Evolutionary conservation across 2,797 vertebrate genomes (phyloP).

Genomic region (Agapornis canus): DNA sequence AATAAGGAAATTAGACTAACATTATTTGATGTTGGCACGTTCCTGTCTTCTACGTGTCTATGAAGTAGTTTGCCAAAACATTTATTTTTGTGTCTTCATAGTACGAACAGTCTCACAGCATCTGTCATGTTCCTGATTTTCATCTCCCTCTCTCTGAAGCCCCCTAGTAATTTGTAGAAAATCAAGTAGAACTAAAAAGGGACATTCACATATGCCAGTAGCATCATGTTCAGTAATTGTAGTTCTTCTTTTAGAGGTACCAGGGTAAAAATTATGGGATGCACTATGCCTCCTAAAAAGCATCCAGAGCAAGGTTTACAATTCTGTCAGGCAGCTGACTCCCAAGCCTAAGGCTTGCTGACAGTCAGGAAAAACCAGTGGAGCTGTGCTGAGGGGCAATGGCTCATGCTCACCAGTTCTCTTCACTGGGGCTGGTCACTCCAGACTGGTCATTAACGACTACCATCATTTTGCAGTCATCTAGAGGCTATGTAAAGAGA

Average conservation of each 20-base stretch:
- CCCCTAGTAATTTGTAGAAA: neutral
- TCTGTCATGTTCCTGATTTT: constrained; percentile 17
- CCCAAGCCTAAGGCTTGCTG: neutral
- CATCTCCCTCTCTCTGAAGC: neutral
- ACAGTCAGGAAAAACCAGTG: neutral
- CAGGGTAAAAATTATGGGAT: neutral
- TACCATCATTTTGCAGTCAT: neutral
- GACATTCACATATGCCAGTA: neutral
- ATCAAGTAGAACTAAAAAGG: neutral
- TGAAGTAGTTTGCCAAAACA: neutral
- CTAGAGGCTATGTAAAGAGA: neutral
- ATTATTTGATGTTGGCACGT: neutral
- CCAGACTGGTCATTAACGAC: neutral
- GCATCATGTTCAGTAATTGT: neutral
- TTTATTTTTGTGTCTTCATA: constrained; percentile 4
- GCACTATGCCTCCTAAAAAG: neutral
- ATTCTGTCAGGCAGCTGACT: neutral
- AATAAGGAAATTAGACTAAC: neutral
- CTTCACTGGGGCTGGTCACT: neutral
- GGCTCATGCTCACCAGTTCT: neutral
- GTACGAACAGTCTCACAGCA: neutral
- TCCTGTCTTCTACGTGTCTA: neutral
- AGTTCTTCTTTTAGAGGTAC: neutral
- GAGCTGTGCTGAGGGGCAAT: neutral
- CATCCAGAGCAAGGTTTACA: neutral